Base-by-base conservation (phyloP, 92 coral and sea anemone species). In the Plumapathes pennacea region DNA sequence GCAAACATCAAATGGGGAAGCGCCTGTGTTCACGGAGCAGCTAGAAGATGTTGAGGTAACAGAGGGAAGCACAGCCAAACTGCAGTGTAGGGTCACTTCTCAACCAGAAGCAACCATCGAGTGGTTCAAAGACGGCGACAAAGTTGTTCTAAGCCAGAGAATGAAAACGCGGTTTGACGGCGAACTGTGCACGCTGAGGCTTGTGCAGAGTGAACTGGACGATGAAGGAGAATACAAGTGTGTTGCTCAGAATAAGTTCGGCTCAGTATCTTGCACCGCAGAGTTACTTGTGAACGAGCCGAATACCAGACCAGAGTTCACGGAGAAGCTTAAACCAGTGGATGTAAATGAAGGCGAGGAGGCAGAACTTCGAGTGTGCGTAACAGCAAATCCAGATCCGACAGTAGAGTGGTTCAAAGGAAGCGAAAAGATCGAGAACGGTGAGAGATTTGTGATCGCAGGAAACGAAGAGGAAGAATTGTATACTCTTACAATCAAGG, bases 351-450 rank as follows among this genome's bases (percentile, higher is more conserved):
- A 84, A 42, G 92, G 89, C 31, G 94, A 84, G 51, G 96, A 92
- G 62, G 76, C 80, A 15, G 64, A 66, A 23, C 82, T 92, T 10
- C 67, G 54, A 45, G 89, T 92, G 15, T 64, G 66, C 21, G 68
- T 88, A 32, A 84, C 77, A 76, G 98, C 89, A 14, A 92, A 88
- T 28, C 98, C 98, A 4, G 60, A 46, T 26, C 98, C 98, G 4
- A 61, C 62, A 15, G 76, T 92, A 39, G 78, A 75, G 33, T 94
- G 96, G 99, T 89, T 70, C 62, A 80, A 78, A 62, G 90, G 88
- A 43, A 89, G 74, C 57, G 84, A 77, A 66, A 92, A 83, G 45
- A 45, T 92, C 9, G 66, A 72, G 48, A 84, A 73, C 63, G 68
- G 78, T 38, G 54, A 78, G 30, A 62, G 74, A 20, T 25, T 88